Base-by-base conservation (phyloP, 2,113 vertebrate species). In the Xerus inauris region DNA sequence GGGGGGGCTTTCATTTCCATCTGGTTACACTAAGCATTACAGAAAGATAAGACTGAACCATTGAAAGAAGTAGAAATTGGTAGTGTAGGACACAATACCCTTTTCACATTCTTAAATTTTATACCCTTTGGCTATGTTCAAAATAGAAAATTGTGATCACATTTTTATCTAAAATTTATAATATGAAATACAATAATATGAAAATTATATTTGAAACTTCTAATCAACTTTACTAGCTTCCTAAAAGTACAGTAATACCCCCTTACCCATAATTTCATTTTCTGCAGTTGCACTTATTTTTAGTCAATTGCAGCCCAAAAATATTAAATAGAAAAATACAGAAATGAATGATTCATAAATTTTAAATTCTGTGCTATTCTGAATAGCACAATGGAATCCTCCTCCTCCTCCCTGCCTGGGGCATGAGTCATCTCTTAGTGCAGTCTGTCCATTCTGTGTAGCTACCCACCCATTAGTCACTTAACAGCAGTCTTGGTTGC, bases 151-250 rank as follows among this genome's bases (percentile, higher is more conserved):
- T 1, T 45, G 64, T 22, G 2, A 90, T 62, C 11, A 24, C 20
- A 73, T 72, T 94, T 85, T 90, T 90, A 89, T 92, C 26, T 72
- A 57, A 95, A 42, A 72, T 28, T 6, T 45, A 84, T 72, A 90
- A 87, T 90, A 80, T 86, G 93, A 81, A 96, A 87, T 54, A 62
- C 16, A 96, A 84, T 75, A 76, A 76, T 76, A 57, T 45, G 14
- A 86, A 83, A 89, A 45, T 20, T 83, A 42, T 45, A 13, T 57
- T 84, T 84, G 30, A 92, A 71, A 64, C 67, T 80, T 80, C 51
- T 62, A 81, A 93, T 72, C 19, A 54, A 65, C n/a, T 93, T 79
- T 92, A 71, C 24, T 45, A 81, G 14, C 32, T 79, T 90, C 19
- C 16, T 86, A 17, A 92, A 67, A 62, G 51, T 71, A 51, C 0